Base-by-base conservation (phyloP, 2,797 vertebrate species). In the Mormyrus proboscirostris region DNA sequence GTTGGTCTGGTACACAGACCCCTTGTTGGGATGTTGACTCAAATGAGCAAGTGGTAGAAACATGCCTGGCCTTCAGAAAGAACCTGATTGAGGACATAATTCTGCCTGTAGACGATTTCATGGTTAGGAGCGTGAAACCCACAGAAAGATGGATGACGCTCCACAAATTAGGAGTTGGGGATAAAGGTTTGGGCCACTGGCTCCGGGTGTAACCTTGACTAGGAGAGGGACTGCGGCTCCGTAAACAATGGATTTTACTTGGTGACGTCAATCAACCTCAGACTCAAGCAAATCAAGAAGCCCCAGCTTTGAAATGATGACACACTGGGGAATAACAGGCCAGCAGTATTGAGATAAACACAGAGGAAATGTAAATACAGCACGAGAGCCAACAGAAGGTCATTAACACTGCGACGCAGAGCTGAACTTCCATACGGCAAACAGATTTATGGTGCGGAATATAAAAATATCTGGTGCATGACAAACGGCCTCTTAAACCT, bases 21-120 rank as follows among this genome's bases (percentile, higher is more conserved):
- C 51, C 88, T 83, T 5, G 9, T 47, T 47, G 47, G 49, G 79
- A 41, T 88, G 85, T 57, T 55, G 86, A 88, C 44, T 89, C 47
- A 87, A 89, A 87, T 87, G 29, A 59, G 62, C 25, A 38, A 0
- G 3, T 19, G 44, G 65, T 9, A 29, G 92, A 95, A 94, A 92
- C 91, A 89, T 90, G 88, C 91, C 88, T 88, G 33, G 92, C 93
- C 92, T 90, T 92, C 92, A 93, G 93, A 95, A 91, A 94, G 89
- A 90, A 87, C 92, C 93, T 96, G 94, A 96, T 94, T 95, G 95
- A 95, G 94, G 94, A 95, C 94, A 94, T 95, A 92, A 95, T 95
- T 94, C 93, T 94, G 92, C 94, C 92, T 93, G 94, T 92, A 93
- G 93, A 93, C 90, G 93, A 95, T 96, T 95, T 96, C 94, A 95